Base-by-base conservation (phyloP, 2,113 vertebrate species). In the Callocephalon fimbriatum region DNA sequence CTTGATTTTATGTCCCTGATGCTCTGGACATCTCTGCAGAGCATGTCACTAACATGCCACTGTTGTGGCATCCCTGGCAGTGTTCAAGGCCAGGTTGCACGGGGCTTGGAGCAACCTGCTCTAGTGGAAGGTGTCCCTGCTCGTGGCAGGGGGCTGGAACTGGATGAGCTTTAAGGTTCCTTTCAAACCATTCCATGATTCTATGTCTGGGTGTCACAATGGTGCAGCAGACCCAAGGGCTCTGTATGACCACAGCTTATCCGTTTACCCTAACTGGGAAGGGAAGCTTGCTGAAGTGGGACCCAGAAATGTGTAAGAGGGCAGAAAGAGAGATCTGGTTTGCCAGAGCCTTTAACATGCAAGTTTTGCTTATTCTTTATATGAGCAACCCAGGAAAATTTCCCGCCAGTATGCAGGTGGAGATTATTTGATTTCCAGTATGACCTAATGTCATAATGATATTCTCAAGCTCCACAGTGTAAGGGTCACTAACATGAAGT, bases 401-500 rank as follows among this genome's bases (percentile, higher is more conserved):
- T 42, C 8, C 22, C 15, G 47, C 21, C 9, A 14, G 3, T 18
- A 42, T 31, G 35, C 25, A 4, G 0, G 2, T 29, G 25, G 29
- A 63, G 11, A 38, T 4, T 37, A 0, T 31, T 47, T 4, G 1
- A 9, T 74, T 45, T 31, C 44, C 21, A 45, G 22, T 32, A 14
- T 13, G 53, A 44, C 29, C 9, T 2, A 1, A 2, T 0, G 4
- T n/a, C 42, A n/a, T 45, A 1, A 0, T 27, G 44, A 6, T 37
- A 20, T 37, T 31, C 50, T 35, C 20, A 16, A 62, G 19, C 22
- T 56, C 44, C 44, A 15, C 42, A 31, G 8, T 0, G 3, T 40
- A 14, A 1, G 0, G 32, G 18, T 38, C 0, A 3, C 27, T 37
- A 6, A 29, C 8, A 0, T 9, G 45, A 65, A 23, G 37, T 4